Evolutionary conservation across 2,113 vertebrate genomes (phyloP).

Genomic region (Myiozetetes cayanensis): DNA sequence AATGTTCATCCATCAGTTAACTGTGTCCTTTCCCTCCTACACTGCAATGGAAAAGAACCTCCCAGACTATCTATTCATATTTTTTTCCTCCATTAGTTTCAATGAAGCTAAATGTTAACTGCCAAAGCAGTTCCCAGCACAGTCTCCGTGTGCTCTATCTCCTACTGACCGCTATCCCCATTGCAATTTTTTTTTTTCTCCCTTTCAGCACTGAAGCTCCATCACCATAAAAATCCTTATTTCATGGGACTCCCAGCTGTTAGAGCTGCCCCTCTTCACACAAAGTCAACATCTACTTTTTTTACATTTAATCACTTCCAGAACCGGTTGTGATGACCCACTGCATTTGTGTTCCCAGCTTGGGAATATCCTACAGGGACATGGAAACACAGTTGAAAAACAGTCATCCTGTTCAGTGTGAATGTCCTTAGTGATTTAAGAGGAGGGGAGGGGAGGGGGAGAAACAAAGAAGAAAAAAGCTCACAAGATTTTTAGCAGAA

Average conservation of each 20-base stretch:
- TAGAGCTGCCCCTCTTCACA: neutral
- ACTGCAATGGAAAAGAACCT: neutral
- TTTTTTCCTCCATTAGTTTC: neutral
- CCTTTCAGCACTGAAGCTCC: neutral
- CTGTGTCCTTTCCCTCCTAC: neutral
- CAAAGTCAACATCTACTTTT: neutral
- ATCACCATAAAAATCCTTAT: neutral
- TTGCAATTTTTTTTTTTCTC: neutral
- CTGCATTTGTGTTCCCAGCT: neutral
- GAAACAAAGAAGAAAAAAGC: neutral
- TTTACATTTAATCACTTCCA: neutral
- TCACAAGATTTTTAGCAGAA: neutral
- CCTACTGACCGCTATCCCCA: neutral
- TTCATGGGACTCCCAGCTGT: neutral
- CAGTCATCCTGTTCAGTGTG: neutral
- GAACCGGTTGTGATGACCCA: neutral
- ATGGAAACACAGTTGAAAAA: neutral
- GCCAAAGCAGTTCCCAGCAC: neutral
- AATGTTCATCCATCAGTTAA: neutral
- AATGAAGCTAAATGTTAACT: neutral
- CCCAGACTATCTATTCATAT: neutral
- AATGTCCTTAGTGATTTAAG: neutral
- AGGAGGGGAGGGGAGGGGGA: no score
- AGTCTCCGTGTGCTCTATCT: neutral
- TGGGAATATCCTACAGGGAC: neutral